Base-by-base conservation (phyloP, 1,140 invertebrate genomes). In the Drosophila lacteicornis region DNA sequence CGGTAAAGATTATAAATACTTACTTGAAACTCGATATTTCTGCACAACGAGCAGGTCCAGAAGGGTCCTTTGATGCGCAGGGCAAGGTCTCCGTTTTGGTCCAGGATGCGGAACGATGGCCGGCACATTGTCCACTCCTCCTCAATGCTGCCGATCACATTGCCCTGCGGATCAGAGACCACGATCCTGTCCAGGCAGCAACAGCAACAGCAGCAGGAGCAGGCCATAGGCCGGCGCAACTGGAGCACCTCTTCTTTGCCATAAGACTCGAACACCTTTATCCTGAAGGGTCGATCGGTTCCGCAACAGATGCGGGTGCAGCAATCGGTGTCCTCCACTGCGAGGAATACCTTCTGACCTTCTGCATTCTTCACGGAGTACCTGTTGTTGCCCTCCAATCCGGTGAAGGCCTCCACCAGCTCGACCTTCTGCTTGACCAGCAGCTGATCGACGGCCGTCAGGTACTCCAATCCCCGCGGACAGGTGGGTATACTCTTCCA, bases 391-490 rank as follows among this genome's bases (percentile, higher is more conserved):
- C 96, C 97, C 93, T 98, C 97, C 93, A 96, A 98, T 25, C 97
- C 96, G 66, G 95, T 95, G 75, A 97, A 95, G n/a, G 95, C 96
- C 95, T 98, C 97, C 13, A 98, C 80, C 8, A 97, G 74, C 91
- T 98, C 97, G 4, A 97, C 95, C 93, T 98, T 97, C 93, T 98
- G 97, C 84, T 98, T 96, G 43, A 99, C 95, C 61, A 98, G 93
- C 43, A 99, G 93, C 80, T 97, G 96, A 93, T 99, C 97, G 94
- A 98, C 95, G 94, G 94, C 95, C 92, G 96, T 96, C 93, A 99
- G 95, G 95, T 97, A 99, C 94, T 98, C 97, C 94, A 99, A 96
- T 75, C 97, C 98, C 84, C 95, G 96, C 50, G 96, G 97, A 94
- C 96, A 98, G 92, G 94, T 94, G 66, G 95, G 96, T 92, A 95